Evolutionary conservation across 2,113 vertebrate genomes (phyloP), one percentile per base, ranked within the genome.

Genomic region (Rattus rattus): DNA sequence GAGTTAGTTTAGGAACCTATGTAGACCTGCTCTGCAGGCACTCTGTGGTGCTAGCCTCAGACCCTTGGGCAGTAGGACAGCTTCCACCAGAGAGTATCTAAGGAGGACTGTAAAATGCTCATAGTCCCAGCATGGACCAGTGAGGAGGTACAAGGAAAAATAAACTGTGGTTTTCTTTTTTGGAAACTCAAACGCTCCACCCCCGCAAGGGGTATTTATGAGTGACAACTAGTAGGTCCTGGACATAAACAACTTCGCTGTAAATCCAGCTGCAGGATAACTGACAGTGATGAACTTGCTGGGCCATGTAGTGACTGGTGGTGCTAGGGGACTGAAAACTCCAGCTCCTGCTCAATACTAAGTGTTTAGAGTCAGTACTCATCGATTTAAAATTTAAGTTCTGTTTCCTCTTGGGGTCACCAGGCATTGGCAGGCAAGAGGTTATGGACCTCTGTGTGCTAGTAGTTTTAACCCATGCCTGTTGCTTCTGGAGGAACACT

Each of bases 101-200:
- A 43, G 43, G 43, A 43, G 43, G 43, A 43, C 43, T 43, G 43
- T 43, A 43, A 43, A 43, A 43, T 43, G 43, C 43, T 43, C 43
- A 43, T 43, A 43, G 43, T 43, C 43, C 43, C 43, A 43, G 3
- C 43, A 43, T 43, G 43, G 43, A 43, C 43, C 43, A 43, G 2
- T 43, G 81, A 43, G 43, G 4, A 93, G 36, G 91, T 85, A 72
- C 52, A 91, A 85, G 61, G 54, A 93, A 96, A 93, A 85, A 93
- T 85, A 86, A 95, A 65, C 94, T 47, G 28, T 83, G 86, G 90
- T 95, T 97, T 97, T 93, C 97, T 80, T 77, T 94, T 80, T 92
- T 97, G 97, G 96, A 98, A 96, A 98, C 96, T 94, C n/a, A 88
- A 90, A 77, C 88, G 90, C 72, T 91, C 72, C 80, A 97, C 94